Conservation (phyloP, 2,797 vertebrate species). For the Urosaurus nigricauda region DNA sequence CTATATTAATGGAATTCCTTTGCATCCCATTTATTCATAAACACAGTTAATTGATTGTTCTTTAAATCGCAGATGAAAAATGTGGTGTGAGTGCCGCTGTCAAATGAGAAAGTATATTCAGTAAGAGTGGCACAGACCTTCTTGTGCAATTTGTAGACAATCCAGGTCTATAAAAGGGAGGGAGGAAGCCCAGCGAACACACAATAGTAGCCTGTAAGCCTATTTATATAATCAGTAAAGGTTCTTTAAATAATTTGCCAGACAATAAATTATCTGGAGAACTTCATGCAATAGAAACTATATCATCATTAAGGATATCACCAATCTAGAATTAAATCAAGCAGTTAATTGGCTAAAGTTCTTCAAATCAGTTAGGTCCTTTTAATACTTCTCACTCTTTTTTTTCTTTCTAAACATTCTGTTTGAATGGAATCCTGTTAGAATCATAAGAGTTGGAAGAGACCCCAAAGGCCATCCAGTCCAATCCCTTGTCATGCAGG, state of each 20-base stretch:
- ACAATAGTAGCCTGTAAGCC: no score
- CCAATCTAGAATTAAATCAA: not conserved
- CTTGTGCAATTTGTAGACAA: not conserved
- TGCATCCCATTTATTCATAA: not conserved
- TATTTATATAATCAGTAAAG: not conserved
- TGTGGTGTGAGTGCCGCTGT: not conserved
- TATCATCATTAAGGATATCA: not conserved
- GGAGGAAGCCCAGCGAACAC: not conserved
- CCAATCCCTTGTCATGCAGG: no score
- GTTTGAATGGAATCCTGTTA: not conserved
- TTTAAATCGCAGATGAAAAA: not conserved
- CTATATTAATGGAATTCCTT: not conserved
- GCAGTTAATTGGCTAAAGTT: not conserved
- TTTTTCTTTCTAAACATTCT: not conserved
- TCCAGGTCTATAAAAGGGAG: not conserved
- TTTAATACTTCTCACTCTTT: not conserved
- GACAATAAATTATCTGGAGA: not conserved
- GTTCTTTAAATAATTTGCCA: no score
- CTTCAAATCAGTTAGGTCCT: not conserved
- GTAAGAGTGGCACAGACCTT: not conserved
- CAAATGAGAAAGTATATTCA: not conserved
- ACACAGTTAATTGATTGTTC: not conserved
- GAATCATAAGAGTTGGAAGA: no score
- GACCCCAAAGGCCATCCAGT: no score
- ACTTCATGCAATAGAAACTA: not conserved